These are phyloP conservation scores for Tricholauxania praeusta DNA, from an alignment of 2,888 invertebrate genomes.

Conservation along the genomic window DNA sequence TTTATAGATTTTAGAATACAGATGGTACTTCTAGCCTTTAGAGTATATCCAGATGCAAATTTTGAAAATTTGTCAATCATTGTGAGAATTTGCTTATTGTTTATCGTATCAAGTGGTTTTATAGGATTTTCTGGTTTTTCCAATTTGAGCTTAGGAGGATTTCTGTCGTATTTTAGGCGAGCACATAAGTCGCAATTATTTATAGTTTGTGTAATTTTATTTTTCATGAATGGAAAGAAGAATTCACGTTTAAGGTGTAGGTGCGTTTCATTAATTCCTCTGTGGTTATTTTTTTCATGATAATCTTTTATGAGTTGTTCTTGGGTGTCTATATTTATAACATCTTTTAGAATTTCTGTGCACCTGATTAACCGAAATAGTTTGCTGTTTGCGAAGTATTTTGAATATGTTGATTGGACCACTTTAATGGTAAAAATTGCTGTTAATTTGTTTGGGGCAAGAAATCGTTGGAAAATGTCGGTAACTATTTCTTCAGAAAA, in stretches of 20 bases:
- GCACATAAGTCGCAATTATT: conserved; percentile 48
- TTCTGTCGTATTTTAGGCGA: conserved; percentile 43
- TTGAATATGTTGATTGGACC: conserved; percentile 41
- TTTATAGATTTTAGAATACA: conserved; percentile 34
- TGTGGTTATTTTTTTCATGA: conserved; percentile 44
- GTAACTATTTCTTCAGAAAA: conserved; percentile 35
- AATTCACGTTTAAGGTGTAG: conserved; percentile 44
- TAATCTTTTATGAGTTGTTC: conserved; percentile 45
- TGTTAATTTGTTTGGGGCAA: conserved; percentile 40
- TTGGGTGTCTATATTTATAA: conserved; percentile 40
- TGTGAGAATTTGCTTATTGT: conserved; percentile 41
- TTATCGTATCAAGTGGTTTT: conserved; percentile 44
- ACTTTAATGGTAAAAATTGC: conserved; percentile 39
- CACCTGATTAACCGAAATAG: conserved; percentile 26
- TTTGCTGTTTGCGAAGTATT: conserved; percentile 39
- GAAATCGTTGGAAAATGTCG: conserved; percentile 41
- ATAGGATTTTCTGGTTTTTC: conserved; percentile 42
- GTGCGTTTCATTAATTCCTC: conserved; percentile 45
- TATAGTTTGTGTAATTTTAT: conserved; percentile 45
- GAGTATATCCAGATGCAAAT: conserved; percentile 39
- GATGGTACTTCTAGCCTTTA: conserved; percentile 35
- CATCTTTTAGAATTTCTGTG: conserved; percentile 26
- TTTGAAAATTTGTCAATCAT: conserved; percentile 19
- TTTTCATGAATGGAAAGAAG: conserved; percentile 46
- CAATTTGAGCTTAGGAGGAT: conserved; percentile 42